phyloP scores from a whole-genome alignment of 2,797 vertebrate genomes.

The Tragopan temminckii region DNA sequence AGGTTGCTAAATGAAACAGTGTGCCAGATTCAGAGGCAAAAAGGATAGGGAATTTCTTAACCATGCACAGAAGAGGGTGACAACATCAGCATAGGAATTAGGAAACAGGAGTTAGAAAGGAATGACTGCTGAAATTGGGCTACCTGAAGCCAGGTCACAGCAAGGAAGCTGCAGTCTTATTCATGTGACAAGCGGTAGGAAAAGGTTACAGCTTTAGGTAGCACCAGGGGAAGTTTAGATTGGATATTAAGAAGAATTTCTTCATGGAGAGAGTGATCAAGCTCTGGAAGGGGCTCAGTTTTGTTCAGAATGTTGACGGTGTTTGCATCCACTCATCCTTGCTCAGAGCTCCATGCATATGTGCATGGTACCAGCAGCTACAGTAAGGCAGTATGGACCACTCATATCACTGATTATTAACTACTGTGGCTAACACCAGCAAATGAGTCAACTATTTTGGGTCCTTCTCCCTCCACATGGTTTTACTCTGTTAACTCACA shows the following conservation, averaged over 20 bases:
- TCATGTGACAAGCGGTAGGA: background rate
- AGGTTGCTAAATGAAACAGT: background rate
- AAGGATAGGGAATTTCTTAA: background rate
- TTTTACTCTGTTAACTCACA: slow-evolving; percentile 53
- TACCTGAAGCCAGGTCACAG: background rate
- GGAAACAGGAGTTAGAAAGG: background rate
- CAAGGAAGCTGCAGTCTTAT: background rate
- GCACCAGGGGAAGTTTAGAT: background rate
- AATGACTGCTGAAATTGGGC: background rate
- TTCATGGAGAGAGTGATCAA: background rate
- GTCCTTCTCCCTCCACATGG: background rate
- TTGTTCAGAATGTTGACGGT: background rate
- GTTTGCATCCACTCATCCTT: background rate
- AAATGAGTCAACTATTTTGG: slow-evolving; percentile 24
- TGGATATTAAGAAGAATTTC: background rate
- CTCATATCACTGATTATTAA: background rate
- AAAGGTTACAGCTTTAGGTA: background rate
- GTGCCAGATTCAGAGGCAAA: background rate
- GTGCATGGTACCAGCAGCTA: background rate
- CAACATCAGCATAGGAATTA: background rate
- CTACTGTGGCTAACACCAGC: background rate
- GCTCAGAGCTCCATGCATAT: background rate
- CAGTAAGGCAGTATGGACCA: background rate
- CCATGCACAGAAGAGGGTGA: background rate
- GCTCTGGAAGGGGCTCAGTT: background rate